Conservation (phyloP, 2,888 invertebrate genomes). For the Rosalia funebris region DNA sequence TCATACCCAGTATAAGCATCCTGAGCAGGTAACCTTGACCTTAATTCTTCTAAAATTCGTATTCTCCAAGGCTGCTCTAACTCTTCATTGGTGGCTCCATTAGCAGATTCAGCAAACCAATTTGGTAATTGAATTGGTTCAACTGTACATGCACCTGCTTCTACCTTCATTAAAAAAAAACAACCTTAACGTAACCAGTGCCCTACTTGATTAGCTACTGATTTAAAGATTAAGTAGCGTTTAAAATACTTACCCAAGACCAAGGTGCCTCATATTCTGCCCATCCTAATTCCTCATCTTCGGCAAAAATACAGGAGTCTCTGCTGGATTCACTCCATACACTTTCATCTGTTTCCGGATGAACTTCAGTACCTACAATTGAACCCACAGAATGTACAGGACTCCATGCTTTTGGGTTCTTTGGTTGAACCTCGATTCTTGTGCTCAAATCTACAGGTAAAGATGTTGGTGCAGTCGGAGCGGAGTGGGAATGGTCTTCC, state of each 20-base stretch:
- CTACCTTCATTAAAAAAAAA: slow-evolving; percentile 39
- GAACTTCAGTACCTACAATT: slow-evolving; percentile 85
- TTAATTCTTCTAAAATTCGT: slow-evolving; percentile 76
- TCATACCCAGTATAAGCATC: slow-evolving; percentile 68
- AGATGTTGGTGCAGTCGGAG: slow-evolving; percentile 75
- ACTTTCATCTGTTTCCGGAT: slow-evolving; percentile 84
- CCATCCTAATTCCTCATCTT: slow-evolving; percentile 83
- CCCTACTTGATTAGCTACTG: too few relatives aligned
- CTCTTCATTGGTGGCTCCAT: slow-evolving; percentile 67
- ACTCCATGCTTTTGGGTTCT: slow-evolving; percentile 86
- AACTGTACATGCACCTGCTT: slow-evolving; percentile 77
- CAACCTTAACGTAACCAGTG: too few relatives aligned
- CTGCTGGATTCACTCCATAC: slow-evolving; percentile 77
- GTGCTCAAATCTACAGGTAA: slow-evolving; percentile 71
- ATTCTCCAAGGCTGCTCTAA: slow-evolving; percentile 80
- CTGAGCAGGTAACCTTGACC: slow-evolving; percentile 63
- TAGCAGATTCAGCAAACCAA: slow-evolving; percentile 68
- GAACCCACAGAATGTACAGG: slow-evolving; percentile 89
- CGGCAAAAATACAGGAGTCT: slow-evolving; percentile 82
- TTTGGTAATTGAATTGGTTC: slow-evolving; percentile 79
- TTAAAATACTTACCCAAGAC: slow-evolving; percentile 70
- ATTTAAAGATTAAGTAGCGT: background rate
- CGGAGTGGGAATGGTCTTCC: slow-evolving; percentile 79
- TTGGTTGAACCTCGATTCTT: slow-evolving; percentile 77
- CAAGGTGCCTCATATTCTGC: slow-evolving; percentile 83